A percentile compares a stretch with the other conserved stretches of the same genome.
These are phyloP conservation scores for Smutsia gigantea DNA, from an alignment of 2,797 vertebrate species.

Conservation along the genomic window DNA sequence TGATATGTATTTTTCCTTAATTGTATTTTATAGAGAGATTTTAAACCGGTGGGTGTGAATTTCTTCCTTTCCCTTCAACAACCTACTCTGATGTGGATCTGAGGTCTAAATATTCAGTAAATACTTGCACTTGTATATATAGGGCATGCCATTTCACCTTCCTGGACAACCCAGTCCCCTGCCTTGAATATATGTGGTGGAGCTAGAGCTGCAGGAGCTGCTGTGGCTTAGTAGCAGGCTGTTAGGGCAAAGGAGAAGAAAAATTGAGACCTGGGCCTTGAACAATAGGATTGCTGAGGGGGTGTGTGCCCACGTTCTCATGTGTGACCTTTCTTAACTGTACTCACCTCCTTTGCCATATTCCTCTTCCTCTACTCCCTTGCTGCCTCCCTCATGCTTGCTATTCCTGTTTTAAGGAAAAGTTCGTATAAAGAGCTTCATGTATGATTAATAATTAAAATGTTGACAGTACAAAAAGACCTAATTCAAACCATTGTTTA, in stretches of 20 bases:
- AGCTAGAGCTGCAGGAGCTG: not conserved
- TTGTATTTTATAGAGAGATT: conserved; percentile 18
- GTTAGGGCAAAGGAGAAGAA: not conserved
- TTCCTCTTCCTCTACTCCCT: not conserved
- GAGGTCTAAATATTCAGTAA: not conserved
- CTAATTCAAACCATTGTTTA: not conserved
- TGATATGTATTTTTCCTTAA: not conserved
- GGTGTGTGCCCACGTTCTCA: not conserved
- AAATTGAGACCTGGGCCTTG: not conserved
- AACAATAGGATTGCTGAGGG: not conserved
- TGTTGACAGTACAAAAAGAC: not conserved
- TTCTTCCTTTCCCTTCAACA: not conserved
- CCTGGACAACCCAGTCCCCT: not conserved
- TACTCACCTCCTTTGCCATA: not conserved
- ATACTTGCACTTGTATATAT: not conserved
- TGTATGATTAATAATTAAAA: not conserved
- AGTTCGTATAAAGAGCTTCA: not conserved
- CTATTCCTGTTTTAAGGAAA: not conserved
- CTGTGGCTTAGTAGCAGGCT: not conserved
- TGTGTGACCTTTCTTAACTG: not conserved
- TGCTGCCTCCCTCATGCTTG: not conserved
- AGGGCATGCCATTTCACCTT: not conserved
- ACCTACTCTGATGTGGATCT: not conserved
- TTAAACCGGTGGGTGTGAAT: not conserved
- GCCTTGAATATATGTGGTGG: not conserved